Evolutionary conservation across 2,113 vertebrate genomes (phyloP), one percentile per base, ranked within the genome.

Genomic region (Epinephelus lanceolatus): DNA sequence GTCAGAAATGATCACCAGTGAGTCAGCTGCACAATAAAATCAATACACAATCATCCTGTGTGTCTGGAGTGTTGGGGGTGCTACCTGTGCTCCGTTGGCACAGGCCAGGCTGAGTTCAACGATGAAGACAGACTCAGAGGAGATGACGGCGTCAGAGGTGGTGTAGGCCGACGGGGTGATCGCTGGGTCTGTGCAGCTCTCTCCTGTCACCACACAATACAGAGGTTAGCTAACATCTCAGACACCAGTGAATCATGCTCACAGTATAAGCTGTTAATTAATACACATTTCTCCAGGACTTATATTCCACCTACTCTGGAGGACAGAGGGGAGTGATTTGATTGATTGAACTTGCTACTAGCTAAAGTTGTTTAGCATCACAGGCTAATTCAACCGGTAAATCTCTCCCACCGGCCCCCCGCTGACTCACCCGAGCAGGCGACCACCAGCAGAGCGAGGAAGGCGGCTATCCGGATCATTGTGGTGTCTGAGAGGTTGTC

Each of bases 151-250:
- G 55, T 98, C 97, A 0, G 96, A 96, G 1, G 97, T 98, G 76
- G 97, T 98, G 93, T 98, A 98, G 91, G 97, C 97, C 75, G 97
- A 97, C 13, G 97, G 96, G 6, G 95, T 96, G 85, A 98, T 97
- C 73, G 92, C 93, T 2, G 97, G 97, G 30, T 98, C 96, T 45
- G 96, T 91, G 88, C 97, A 98, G 59, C 93, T 96, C 88, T 99
- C 97, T 55, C 94, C 97, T 98, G 92, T 13, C 5, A 74, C 8
- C 66, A 67, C n/a, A 25, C 3, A 87, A 49, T 0, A 11, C 52
- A 87, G 4, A 67, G 18, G 23, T 77, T 55, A 84, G 53, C 4
- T 49, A 9, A 47, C 15, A 15, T 15, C 9, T 9, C 11, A 1
- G 11, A 65, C 52, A 59, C 1, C 12, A 21, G 11, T 8, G 15